Evolutionary conservation across 1,140 invertebrate genomes (phyloP).

Genomic region (Drosophila mayri): DNA sequence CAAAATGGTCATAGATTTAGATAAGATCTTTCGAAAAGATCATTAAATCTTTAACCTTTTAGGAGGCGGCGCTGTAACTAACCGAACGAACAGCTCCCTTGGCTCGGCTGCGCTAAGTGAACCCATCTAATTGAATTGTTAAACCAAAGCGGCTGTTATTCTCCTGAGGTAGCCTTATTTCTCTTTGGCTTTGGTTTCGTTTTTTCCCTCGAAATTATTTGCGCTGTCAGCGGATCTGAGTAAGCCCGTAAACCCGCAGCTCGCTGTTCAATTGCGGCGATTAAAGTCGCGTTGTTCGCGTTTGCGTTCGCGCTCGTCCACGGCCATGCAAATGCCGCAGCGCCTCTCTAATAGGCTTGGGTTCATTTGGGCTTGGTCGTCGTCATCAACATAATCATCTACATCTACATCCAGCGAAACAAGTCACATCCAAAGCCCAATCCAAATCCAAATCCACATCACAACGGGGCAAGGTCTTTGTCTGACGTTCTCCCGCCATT

Average conservation of each 20-base stretch:
- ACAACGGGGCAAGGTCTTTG: conserved; percentile 48
- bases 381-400: conserved; percentile 15
- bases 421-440: conserved; percentile 14
- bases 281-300: conserved; percentile 50
- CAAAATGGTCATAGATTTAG: conserved; percentile 1
- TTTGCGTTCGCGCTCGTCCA: conserved; percentile 25
- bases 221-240: conserved; percentile 59
- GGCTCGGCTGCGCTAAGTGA: conserved; percentile 14
- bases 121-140: conserved; percentile 73
- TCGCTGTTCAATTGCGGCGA: conserved; percentile 65
- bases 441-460: conserved; percentile 15
- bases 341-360: conserved; percentile 66
- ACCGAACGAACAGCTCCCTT: conserved; percentile 10
- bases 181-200: conserved; percentile 13
- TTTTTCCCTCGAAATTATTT: conserved; percentile 49
- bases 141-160: conserved; percentile 37
- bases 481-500: conserved; percentile 66
- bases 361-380: conserved; percentile 50
- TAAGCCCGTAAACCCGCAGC: conserved; percentile 35
- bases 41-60: conserved; percentile 23
- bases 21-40: conserved; percentile 4
- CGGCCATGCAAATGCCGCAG: conserved; percentile 70
- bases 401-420: conserved; percentile 30
- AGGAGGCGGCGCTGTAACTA: conserved; percentile 12
- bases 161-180: conserved; percentile 39